Conservation (phyloP, 1,140 invertebrate genomes). For the Centruroides vittatus region DNA sequence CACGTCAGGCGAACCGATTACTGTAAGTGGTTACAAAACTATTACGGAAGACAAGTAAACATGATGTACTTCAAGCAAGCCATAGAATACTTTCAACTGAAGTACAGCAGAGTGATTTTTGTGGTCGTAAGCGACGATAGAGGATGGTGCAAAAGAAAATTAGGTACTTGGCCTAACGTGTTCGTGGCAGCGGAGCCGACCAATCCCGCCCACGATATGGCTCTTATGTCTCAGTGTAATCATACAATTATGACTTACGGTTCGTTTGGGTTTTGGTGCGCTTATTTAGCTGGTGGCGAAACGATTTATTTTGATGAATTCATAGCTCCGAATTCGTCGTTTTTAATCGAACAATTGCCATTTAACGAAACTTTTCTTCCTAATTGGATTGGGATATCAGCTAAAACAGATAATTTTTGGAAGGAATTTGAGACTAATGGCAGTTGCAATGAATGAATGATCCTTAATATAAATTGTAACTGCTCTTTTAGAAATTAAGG, state of each 20-base stretch:
- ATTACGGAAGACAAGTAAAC: conserved; percentile 34
- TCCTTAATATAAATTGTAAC: too few relatives aligned
- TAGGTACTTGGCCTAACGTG: conserved; percentile 22
- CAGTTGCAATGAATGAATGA: too few relatives aligned
- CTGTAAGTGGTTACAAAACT: conserved; percentile 35
- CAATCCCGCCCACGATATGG: conserved; percentile 23
- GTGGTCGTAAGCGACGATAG: conserved; percentile 46
- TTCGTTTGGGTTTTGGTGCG: conserved; percentile 29
- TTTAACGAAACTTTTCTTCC: conserved; percentile 9
- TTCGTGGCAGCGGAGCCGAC: neutral
- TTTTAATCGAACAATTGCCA: neutral
- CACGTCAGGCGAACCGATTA: conserved; percentile 47
- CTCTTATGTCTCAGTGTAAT: conserved; percentile 23
- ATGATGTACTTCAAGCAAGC: conserved; percentile 38
- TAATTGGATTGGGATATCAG: conserved; percentile 8
- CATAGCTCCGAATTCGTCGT: conserved; percentile 1
- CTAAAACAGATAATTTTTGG: conserved; percentile 3
- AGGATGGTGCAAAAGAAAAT: conserved; percentile 35
- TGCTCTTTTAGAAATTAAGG: too few relatives aligned
- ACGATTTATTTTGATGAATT: conserved; percentile 24
- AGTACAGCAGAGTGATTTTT: conserved; percentile 36
- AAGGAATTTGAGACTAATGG: neutral
- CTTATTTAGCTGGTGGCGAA: conserved; percentile 23
- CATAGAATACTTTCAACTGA: conserved; percentile 39
- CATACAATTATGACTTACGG: conserved; percentile 28